phyloP scores from a whole-genome alignment of 2,113 vertebrate species.

The Hoplias malabaricus region DNA sequence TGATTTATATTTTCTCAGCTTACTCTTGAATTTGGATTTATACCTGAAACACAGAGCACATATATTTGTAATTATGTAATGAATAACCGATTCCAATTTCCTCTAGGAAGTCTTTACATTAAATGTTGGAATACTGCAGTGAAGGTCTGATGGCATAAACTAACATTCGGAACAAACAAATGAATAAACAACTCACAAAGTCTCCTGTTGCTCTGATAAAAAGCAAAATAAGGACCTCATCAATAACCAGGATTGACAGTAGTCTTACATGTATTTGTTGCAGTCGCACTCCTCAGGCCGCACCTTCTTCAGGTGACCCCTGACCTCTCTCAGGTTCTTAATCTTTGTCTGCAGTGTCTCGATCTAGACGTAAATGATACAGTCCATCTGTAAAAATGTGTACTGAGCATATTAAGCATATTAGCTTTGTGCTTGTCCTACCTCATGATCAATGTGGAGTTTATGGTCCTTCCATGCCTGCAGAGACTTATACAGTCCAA shows the following conservation, averaged over 20 bases:
- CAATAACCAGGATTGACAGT: neutral
- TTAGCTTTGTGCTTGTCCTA: constrained; percentile 57
- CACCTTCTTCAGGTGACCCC: constrained; percentile 92
- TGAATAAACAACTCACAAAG: no score
- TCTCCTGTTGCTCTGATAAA: no score
- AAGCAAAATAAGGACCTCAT: no score
- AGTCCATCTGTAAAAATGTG: neutral
- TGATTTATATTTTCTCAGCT: constrained; percentile 78
- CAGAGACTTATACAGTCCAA: constrained; percentile 86
- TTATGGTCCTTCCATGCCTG: constrained; percentile 99
- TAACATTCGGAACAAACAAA: no score
- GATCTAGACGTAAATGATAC: constrained; percentile 72
- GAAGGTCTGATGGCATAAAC: no score
- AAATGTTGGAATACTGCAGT: no score
- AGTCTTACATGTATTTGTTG: constrained; percentile 80
- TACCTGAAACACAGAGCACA: constrained; percentile 74
- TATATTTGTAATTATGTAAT: neutral
- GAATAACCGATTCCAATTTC: no score
- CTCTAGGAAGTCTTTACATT: no score
- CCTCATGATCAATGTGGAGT: constrained; percentile 95
- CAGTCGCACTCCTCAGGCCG: constrained; percentile 92
- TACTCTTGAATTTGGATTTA: constrained; percentile 83
- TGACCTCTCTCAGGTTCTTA: constrained; percentile 92
- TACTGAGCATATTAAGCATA: no score
- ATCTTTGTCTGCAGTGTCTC: constrained; percentile 98